These are phyloP conservation scores for Hermetia illucens DNA, from an alignment of 1,140 invertebrate species.

Conservation along the genomic window DNA sequence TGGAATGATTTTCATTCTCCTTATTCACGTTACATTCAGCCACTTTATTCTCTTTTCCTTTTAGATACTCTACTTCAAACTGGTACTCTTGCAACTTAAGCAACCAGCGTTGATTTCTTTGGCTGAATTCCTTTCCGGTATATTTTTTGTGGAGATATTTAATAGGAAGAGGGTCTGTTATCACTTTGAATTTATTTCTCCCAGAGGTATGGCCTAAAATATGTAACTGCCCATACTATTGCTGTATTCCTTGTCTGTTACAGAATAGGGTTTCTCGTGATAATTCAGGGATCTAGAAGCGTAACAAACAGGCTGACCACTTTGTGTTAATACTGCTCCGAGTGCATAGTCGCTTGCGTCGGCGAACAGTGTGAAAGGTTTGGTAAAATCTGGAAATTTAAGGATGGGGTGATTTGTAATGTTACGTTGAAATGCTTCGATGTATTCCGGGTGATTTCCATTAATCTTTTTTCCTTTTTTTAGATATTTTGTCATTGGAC, in stretches of 20 bases:
- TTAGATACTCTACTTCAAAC: slow-evolving; percentile 20
- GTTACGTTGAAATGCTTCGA: slow-evolving; percentile 18
- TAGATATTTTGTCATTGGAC: no score
- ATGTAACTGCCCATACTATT: slow-evolving; percentile 33
- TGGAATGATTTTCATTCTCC: slow-evolving; percentile 3
- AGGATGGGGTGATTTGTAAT: slow-evolving; percentile 13
- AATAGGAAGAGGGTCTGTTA: slow-evolving; percentile 36
- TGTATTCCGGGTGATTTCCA: slow-evolving; percentile 11
- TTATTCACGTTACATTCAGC: slow-evolving; percentile 6
- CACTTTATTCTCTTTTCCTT: slow-evolving; percentile 16
- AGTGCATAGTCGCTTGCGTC: slow-evolving; percentile 8
- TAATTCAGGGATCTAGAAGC: slow-evolving; percentile 28
- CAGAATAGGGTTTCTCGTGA: slow-evolving; percentile 28
- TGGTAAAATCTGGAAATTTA: slow-evolving; percentile 18
- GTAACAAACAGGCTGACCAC: slow-evolving; percentile 24
- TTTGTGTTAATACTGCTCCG: slow-evolving; percentile 9
- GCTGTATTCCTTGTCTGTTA: slow-evolving; percentile 35
- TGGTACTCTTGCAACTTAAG: slow-evolving; percentile 5
- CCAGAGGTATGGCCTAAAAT: slow-evolving; percentile 35
- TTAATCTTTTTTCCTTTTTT: slow-evolving; percentile 8
- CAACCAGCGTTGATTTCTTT: background rate
- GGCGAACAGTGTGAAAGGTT: slow-evolving; percentile 8
- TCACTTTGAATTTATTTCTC: slow-evolving; percentile 31
- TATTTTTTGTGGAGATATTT: slow-evolving; percentile 33
- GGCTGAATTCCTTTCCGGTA: slow-evolving; percentile 15